Base-by-base conservation (phyloP, 2,113 vertebrate species). In the Numenius arquata region DNA sequence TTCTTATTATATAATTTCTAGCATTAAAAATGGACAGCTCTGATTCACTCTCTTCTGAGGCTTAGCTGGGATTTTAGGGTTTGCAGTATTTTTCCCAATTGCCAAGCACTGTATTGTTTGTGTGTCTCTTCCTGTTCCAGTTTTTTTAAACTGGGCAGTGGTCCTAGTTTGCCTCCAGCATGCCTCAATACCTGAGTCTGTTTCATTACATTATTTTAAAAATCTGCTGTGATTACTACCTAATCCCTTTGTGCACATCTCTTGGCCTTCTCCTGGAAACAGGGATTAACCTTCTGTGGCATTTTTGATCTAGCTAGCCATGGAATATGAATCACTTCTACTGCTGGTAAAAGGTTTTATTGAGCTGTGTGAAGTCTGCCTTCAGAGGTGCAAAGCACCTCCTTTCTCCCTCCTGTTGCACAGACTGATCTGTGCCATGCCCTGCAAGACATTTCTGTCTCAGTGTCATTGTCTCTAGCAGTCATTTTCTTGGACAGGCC, bases 101-200 rank as follows among this genome's bases (percentile, higher is more conserved):
- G 43, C 81, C 4, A 2, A 72, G 34, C 11, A 6, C 36, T 43
- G 15, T n/a, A 48, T 43, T 2, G 0, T 79, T 59, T 65, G 11
- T 0, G 0, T 27, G 8, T 45, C 25, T 56, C 15, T 14, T 79
- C 27, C 9, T 52, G 8, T 72, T 34, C 18, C 0, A 1, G 1
- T 38, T 63, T 63, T 47, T 61, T 68, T 34, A 40, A 75, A 56
- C n/a, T 62, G 22, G 34, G 6, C 32, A 3, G 15, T 47, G 23
- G 12, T 68, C 78, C 71, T 82, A 34, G 41, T 79, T 86, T 83
- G 22, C 61, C 53, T 73, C 41, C 7, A 29, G 41, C 22, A 27
- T 23, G 22, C 36, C 59, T 86, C 36, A 40, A 11, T 59, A 61
- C 48, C 9, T 1, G 86, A 66, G 43, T 70, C 48, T 62, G 17